Base-by-base conservation (phyloP, 2,113 vertebrate genomes). In the Callospermophilus lateralis region DNA sequence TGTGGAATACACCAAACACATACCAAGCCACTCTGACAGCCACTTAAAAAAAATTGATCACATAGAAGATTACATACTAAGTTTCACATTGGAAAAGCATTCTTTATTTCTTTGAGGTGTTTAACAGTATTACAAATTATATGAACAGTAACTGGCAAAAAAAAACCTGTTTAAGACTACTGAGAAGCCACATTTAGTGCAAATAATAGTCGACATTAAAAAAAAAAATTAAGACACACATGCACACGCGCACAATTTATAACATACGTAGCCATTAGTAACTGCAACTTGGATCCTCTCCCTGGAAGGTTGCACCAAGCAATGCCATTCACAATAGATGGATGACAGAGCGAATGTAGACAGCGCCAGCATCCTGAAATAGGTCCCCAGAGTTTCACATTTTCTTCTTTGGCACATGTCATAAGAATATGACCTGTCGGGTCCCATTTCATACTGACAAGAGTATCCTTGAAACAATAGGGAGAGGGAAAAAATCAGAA, bases 361-460 rank as follows among this genome's bases (percentile, higher is more conserved):
- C 98, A 99, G 68, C 97, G 90, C 99, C 99, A 99, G 34, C 98
- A 98, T 4, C 98, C 98, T 26, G 98, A 99, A 8, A 98, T 48
- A 0, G 94, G 98, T 0, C 99, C 99, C 99, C 99, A 99, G 79
- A 99, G 98, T 84, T 99, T 99, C 97, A 99, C 99, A 1, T 97
- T 99, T 96, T 99, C 99, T 97, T 99, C 99, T 98, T 99, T 99
- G 97, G 99, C 99, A 98, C 99, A 99, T 0, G 99, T 99, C 98
- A 99, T 97, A 37, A 99, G 98, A 65, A 99, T 98, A 96, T 98
- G 99, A 11, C 99, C 99, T 3, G 97, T 98, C 1, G 99, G 99
- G 97, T 99, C 99, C 99, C 99, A 99, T 88, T 99, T 99, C 98
- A 99, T 99, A 55, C 98, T 99, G 95, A 98, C 98, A 96, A 99